Base-by-base conservation (phyloP, 1,140 invertebrate genomes). In the Cephus cinctus region DNA sequence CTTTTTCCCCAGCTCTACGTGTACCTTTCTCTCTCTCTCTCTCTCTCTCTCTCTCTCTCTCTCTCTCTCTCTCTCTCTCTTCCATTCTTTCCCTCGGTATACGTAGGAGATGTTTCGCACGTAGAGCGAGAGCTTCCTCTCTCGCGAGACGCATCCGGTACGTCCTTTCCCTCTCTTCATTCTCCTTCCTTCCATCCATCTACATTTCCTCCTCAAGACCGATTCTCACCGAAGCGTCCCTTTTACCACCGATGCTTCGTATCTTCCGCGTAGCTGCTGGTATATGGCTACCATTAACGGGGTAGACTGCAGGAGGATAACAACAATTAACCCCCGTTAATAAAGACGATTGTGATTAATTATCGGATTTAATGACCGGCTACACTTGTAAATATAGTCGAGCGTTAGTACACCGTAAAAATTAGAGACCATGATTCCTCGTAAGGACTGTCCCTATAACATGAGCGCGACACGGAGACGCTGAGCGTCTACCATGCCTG, bases 321-420 rank as follows among this genome's bases (percentile, higher is more conserved):
- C 68, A 73, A 67, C 72, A 75, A 75, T 75, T 73, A 73, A 75
- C 59, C 52, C 67, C 69, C 69, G 67, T 73, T 75, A 73, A 75
- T 73, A 69, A 65, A 73, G 68, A 73, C 69, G 64, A 75, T 72
- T 72, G 71, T 72, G 69, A 75, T 75, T 73, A 75, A 75, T 73
- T 75, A 72, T 75, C 65, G 60, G 69, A 75, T 70, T 73, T 73
- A 75, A 75, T 71, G 72, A 72, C 68, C 61, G 68, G 66, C 50
- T 58, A 58, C 59, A 65, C 63, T 71, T 72, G 64, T 72, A 71
- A 73, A 72, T 71, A 71, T 65, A 70, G 61, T 53, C 54, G 58
- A 48, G 63, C 56, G 58, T 61, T 61, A 63, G 59, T 66, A 64
- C 67, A 71, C 67, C 65, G 72, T 68, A 73, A 69, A 73, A 73